phyloP scores from a whole-genome alignment of 2,888 invertebrate genomes.

The Omphaloscelis lunosa region DNA sequence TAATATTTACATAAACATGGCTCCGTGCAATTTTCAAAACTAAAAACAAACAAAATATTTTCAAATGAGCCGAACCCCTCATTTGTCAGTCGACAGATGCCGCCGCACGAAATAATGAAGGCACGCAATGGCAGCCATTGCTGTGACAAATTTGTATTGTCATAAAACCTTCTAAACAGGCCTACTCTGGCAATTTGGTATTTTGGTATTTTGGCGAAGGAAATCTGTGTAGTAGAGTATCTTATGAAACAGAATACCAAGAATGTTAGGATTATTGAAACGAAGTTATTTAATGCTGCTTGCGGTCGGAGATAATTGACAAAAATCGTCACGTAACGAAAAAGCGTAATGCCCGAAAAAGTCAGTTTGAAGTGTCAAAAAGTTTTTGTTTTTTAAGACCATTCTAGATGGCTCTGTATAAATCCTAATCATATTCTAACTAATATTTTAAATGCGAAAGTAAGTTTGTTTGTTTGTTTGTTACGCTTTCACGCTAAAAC shows the following conservation, averaged over 20 bases:
- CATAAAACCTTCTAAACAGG: constrained; percentile 40
- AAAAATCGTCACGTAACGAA: too few species aligned
- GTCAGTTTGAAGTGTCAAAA: too few species aligned
- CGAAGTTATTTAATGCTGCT: too few species aligned
- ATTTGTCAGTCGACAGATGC: constrained; percentile 32
- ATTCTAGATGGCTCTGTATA: too few species aligned
- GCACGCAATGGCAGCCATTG: constrained; percentile 47
- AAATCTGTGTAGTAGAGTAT: not conserved
- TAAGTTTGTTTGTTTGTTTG: too few species aligned
- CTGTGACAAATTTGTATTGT: constrained; percentile 61
- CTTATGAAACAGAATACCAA: not conserved
- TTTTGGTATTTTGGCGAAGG: constrained; percentile 24
- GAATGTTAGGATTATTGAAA: not conserved
- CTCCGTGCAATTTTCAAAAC: constrained; percentile 7
- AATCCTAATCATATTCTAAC: too few species aligned
- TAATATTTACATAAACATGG: not conserved
- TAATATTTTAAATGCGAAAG: too few species aligned
- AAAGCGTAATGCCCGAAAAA: too few species aligned
- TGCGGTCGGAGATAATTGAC: too few species aligned
- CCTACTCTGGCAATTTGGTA: constrained; percentile 28
- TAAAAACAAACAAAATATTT: constrained; percentile 21
- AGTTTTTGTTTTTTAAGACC: too few species aligned
- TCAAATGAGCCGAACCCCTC: constrained; percentile 16
- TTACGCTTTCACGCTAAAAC: too few species aligned
- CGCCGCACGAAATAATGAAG: constrained; percentile 35